Percentiles rank a stretch among this genome's conserved stretches.
phyloP scores from a whole-genome alignment of 30 jellyfish, hydroid and myxozoan species.

The Turritopsis dohrnii region DNA sequence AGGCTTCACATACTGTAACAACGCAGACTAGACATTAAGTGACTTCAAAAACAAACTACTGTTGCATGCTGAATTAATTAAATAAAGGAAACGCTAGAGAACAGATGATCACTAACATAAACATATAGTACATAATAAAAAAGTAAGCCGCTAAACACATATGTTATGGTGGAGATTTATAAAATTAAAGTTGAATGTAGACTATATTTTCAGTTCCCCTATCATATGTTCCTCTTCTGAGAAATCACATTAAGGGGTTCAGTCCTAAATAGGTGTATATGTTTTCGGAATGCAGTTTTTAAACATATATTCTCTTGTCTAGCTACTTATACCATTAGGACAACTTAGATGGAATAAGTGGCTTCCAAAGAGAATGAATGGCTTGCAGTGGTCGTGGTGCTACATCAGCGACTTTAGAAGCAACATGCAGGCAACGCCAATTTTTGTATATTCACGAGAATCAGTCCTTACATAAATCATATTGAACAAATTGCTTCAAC shows the following conservation, averaged over 20 bases:
- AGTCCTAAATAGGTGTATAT: background rate
- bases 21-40: too few species aligned
- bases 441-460: too few species aligned
- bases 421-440: too few species aligned
- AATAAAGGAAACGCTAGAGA: background rate
- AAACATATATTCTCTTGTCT: too few species aligned
- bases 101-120: background rate
- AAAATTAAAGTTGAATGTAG: background rate
- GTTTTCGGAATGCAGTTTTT: background rate
- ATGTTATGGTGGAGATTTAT: background rate
- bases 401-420: too few species aligned
- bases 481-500: conserved; percentile 92
- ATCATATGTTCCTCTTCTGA: too few species aligned
- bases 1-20: background rate
- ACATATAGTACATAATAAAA: background rate
- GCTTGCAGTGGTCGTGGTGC: too few species aligned
- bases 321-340: too few species aligned
- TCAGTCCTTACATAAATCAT: conserved; percentile 79
- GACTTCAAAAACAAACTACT: too few species aligned
- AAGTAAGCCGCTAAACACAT: background rate
- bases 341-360: background rate
- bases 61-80: too few species aligned
- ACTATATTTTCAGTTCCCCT: background rate
- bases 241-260: too few species aligned
- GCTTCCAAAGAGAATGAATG: background rate